phyloP scores from a whole-genome alignment of 2,113 vertebrate genomes.

The Lagenorhynchus albirostris region DNA sequence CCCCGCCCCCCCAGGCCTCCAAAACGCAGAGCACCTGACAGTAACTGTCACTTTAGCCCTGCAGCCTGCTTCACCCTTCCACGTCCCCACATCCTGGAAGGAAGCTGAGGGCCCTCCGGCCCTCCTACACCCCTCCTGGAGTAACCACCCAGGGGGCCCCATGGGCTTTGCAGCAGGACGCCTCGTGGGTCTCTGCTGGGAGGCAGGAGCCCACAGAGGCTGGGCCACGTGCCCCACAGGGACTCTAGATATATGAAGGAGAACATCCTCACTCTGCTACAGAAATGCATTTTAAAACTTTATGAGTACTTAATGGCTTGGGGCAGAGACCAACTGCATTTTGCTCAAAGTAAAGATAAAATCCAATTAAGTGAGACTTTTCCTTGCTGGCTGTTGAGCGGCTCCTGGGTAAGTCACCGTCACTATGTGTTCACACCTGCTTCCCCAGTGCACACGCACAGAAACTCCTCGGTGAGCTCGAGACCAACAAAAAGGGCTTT shows the following conservation, averaged over 20 bases:
- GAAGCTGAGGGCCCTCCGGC: background rate
- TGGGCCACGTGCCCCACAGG: background rate
- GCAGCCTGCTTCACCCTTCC: background rate
- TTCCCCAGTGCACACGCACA: accelerated
- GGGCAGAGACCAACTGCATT: background rate
- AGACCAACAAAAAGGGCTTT: background rate
- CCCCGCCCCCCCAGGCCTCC: background rate
- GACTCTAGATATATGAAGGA: background rate
- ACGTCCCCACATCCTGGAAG: background rate
- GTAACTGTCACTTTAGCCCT: background rate
- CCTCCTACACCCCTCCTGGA: background rate
- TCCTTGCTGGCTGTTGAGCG: accelerated
- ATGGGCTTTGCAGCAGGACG: background rate
- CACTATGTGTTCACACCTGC: background rate
- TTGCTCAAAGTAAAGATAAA: background rate
- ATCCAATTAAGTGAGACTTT: background rate
- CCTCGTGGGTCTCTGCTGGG: background rate
- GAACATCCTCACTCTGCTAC: no score
- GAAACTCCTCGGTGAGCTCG: accelerated
- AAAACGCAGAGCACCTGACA: background rate
- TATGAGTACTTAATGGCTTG: background rate
- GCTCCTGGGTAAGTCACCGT: background rate
- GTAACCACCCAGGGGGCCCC: background rate
- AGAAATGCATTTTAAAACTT: background rate
- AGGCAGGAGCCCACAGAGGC: background rate